Conservation (phyloP, 2,888 invertebrate species). For the Trichopria drosophilae region DNA sequence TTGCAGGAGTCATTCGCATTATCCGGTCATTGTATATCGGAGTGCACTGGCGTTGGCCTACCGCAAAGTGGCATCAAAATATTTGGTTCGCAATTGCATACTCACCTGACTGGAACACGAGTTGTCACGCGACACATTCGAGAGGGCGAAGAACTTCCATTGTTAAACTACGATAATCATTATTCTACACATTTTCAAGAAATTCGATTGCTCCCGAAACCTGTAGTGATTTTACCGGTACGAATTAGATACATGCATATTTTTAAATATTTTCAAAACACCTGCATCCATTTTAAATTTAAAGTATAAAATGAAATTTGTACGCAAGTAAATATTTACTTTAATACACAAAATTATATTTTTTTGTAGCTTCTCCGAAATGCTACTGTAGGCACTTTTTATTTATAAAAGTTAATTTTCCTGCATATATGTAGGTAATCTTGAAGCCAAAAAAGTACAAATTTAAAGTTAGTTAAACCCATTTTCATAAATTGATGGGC, state of each 20-base stretch:
- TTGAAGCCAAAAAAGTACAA: too few species aligned
- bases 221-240: conserved; percentile 83
- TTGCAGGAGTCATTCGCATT: conserved; percentile 70
- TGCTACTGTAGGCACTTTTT: too few species aligned
- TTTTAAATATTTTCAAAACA: not conserved
- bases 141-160: conserved; percentile 77
- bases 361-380: too few species aligned
- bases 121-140: conserved; percentile 86
- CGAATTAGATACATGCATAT: conserved; percentile 50
- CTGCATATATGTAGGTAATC: too few species aligned
- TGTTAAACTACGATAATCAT: conserved; percentile 89
- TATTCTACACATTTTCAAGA: conserved; percentile 99
- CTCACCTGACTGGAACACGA: conserved; percentile 86
- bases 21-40: conserved; percentile 87
- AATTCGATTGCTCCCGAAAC: conserved; percentile 80
- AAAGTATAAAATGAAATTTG: conserved; percentile 9
- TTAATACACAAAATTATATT: not conserved
- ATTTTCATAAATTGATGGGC: too few species aligned
- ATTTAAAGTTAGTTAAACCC: too few species aligned
- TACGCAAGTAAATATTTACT: too few species aligned
- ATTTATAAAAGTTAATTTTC: too few species aligned
- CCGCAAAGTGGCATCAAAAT: conserved; percentile 83
- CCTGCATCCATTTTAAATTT: conserved; percentile 3
- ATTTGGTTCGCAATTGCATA: conserved; percentile 96
- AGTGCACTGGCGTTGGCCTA: conserved; percentile 87